Evolutionary conservation across 2,797 vertebrate genomes (phyloP), one percentile per base, ranked within the genome.

Genomic region (Gambusia yucatana): DNA sequence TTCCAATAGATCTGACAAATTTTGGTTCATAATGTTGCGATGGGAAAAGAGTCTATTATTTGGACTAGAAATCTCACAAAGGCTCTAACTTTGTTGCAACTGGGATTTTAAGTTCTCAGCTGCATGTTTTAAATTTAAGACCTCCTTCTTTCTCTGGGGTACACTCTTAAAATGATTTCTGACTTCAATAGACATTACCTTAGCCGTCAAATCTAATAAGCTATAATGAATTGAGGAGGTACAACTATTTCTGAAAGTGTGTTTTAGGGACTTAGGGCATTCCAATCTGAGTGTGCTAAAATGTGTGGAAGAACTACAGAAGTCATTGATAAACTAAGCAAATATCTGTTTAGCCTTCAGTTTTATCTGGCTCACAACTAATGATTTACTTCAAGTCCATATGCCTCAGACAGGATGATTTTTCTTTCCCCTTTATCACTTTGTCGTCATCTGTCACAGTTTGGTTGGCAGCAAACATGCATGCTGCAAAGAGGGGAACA

Each of bases 391-490:
- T 82, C 65, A 63, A 78, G 69, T 86, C 78, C 48, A 50, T 47
- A 28, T n/a, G 41, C 39, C 65, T 55, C 22, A 16, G 77, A 80
- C 59, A 52, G 73, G n/a, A 65, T 63, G 69, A 55, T 36, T 8
- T 80, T 78, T 84, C 83, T 59, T 84, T 84, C 74, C 75, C 25
- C 80, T 75, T 71, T 61, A 73, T 82, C 74, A 52, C 84, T 85
- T 77, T 82, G 76, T 43, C 73, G 81, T 85, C 81, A 89, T 93
- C 89, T 46, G 86, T 95, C 89, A 88, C 86, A 81, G 89, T 93
- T 92, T 88, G 77, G 78, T 80, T 71, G 79, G 75, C 44, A 72
- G 85, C 78, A 84, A 87, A 92, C 84, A 76, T 79, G 67, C 77
- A 88, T 92, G 92, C 93, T 92, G 89, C 59, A 25, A 88, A 86